phyloP scores from a whole-genome alignment of 1,140 invertebrate species.

The Hycleus phaleratus region DNA sequence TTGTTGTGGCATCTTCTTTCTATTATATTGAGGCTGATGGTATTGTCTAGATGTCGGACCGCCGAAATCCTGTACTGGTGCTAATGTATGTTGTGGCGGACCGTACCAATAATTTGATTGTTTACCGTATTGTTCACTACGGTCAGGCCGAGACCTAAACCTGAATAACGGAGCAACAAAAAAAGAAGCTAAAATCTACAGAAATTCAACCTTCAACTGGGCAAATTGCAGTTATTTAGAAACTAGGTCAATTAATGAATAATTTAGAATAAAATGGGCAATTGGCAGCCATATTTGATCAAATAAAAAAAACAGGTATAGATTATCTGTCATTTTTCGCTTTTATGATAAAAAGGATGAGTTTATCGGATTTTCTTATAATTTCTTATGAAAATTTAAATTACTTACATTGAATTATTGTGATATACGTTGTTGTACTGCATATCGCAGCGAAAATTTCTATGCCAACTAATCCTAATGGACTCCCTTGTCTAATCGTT shows the following conservation, averaged over 20 bases:
- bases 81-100: conserved; percentile 38
- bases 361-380: no score
- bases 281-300: no score
- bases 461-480: conserved; percentile 31
- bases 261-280: no score
- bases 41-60: conserved; percentile 51
- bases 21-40: conserved; percentile 31
- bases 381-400: neutral
- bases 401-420: conserved; percentile 33
- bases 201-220: no score
- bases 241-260: no score
- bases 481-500: conserved; percentile 22
- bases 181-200: no score
- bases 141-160: conserved; percentile 50
- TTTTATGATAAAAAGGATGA: no score
- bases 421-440: conserved; percentile 39
- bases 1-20: neutral
- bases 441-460: conserved; percentile 31
- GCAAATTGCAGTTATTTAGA: no score
- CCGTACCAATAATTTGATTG: conserved; percentile 43
- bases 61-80: conserved; percentile 49
- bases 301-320: no score
- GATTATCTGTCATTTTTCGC: no score
- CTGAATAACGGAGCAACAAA: conserved; percentile 21
- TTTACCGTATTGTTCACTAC: conserved; percentile 53